A percentile compares a stretch with the other conserved stretches of the same genome.
Evolutionary conservation across 2,888 invertebrate genomes (phyloP).

Genomic region (Lochmaea capreae): DNA sequence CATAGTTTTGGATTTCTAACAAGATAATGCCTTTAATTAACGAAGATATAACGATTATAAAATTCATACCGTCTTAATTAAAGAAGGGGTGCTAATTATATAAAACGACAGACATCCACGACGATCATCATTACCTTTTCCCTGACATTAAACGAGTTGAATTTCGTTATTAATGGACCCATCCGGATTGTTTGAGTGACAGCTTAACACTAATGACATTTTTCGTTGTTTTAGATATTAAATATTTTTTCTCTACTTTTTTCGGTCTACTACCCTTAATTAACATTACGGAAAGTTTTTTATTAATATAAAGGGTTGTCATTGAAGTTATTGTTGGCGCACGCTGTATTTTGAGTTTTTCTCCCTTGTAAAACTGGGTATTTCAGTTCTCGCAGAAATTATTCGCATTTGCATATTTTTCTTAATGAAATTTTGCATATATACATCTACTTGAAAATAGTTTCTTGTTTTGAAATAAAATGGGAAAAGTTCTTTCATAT

Average conservation of each 20-base stretch:
- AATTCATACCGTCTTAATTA: slow-evolving; percentile 56
- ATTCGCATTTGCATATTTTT: slow-evolving; percentile 15
- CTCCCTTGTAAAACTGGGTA: slow-evolving; percentile 10
- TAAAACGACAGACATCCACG: slow-evolving; percentile 53
- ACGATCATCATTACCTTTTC: slow-evolving; percentile 33
- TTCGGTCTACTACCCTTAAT: neutral
- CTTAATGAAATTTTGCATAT: slow-evolving; percentile 13
- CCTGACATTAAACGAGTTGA: slow-evolving; percentile 10
- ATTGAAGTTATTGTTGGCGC: no score
- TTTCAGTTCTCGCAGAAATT: neutral
- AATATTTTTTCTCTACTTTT: neutral
- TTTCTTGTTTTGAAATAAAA: slow-evolving; percentile 17
- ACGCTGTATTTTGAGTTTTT: neutral
- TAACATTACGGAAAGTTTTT: neutral
- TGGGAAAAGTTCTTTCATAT: slow-evolving; percentile 28
- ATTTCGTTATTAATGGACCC: neutral
- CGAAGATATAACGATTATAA: slow-evolving; percentile 52
- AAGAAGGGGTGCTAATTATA: slow-evolving; percentile 45
- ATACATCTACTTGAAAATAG: slow-evolving; percentile 18
- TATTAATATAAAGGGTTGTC: no score
- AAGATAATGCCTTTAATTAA: slow-evolving; percentile 46
- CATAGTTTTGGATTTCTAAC: slow-evolving; percentile 16
- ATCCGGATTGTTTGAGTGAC: slow-evolving; percentile 11
- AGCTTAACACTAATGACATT: slow-evolving; percentile 34
- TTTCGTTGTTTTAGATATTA: neutral